These are phyloP conservation scores for Knipowitschia caucasica DNA, from an alignment of 2,797 vertebrate genomes.

Conservation along the genomic window DNA sequence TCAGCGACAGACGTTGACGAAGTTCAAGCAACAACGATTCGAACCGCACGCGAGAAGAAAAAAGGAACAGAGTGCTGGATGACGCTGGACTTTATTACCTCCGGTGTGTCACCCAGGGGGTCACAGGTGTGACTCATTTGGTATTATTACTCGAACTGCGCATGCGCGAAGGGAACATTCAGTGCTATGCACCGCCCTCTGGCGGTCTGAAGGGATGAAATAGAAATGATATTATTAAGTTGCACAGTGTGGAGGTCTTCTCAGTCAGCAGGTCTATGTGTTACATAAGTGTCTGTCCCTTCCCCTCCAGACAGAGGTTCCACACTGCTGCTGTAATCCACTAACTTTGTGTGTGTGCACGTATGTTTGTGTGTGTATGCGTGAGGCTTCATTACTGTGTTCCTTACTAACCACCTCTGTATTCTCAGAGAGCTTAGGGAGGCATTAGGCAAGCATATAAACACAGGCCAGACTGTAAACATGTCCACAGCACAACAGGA, in stretches of 20 bases:
- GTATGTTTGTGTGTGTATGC: slow-evolving; percentile 7
- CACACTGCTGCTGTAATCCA: slow-evolving; percentile 49
- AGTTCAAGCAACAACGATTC: too few relatives aligned
- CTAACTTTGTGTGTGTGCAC: background rate
- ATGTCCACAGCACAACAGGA: too few relatives aligned
- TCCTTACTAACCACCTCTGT: slow-evolving; percentile 36
- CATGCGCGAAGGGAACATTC: too few relatives aligned
- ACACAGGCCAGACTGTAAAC: slow-evolving; percentile 8
- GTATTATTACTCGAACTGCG: too few relatives aligned
- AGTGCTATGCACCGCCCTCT: too few relatives aligned
- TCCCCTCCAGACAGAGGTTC: slow-evolving; percentile 40
- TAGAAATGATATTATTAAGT: background rate
- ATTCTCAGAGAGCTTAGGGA: slow-evolving; percentile 33
- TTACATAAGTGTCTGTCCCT: slow-evolving; percentile 59
- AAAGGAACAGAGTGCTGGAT: too few relatives aligned
- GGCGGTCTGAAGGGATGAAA: too few relatives aligned
- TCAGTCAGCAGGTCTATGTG: slow-evolving; percentile 50
- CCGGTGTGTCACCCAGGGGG: too few relatives aligned
- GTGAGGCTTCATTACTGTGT: slow-evolving; percentile 28
- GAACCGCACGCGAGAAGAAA: too few relatives aligned
- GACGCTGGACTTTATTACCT: too few relatives aligned
- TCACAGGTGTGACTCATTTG: too few relatives aligned
- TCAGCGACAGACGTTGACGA: too few relatives aligned
- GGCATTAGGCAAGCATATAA: slow-evolving; percentile 20
- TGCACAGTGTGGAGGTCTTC: slow-evolving; percentile 15